These are phyloP conservation scores for Dromococcyx pavoninus DNA, from an alignment of 2,797 vertebrate species.

Conservation along the genomic window DNA sequence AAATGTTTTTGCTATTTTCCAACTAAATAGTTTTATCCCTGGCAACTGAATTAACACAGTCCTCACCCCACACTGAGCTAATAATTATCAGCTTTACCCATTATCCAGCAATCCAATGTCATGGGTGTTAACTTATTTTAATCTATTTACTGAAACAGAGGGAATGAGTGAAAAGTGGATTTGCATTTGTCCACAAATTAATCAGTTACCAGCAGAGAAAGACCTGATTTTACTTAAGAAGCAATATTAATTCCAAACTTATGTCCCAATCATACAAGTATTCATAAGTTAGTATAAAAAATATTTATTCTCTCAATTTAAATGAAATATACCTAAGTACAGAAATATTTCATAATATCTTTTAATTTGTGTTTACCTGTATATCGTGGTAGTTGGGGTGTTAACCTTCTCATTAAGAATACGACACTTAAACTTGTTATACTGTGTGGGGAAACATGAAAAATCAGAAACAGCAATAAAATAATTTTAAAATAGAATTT, in stretches of 20 bases:
- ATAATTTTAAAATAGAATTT: not conserved
- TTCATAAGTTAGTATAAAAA: not conserved
- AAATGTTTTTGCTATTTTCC: not conserved
- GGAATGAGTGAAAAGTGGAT: not conserved
- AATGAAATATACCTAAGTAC: not conserved
- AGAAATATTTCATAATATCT: not conserved
- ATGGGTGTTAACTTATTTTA: not conserved
- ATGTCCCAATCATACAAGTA: not conserved
- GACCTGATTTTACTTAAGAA: not conserved
- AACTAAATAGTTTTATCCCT: not conserved
- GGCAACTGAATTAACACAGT: not conserved
- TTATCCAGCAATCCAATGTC: not conserved
- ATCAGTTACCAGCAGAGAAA: not conserved
- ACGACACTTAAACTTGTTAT: conserved; percentile 95
- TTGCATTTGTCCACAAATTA: not conserved
- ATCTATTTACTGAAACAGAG: not conserved
- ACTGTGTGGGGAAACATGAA: conserved; percentile 71
- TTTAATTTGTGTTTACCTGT: conserved; percentile 80
- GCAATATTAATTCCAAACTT: not conserved
- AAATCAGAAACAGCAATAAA: not conserved
- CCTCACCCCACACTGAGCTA: not conserved
- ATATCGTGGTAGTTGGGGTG: conserved; percentile 90
- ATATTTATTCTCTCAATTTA: not conserved
- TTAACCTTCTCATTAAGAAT: conserved; percentile 94
- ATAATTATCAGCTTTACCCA: not conserved